Evolutionary conservation across 2,888 invertebrate species (phyloP).

Genomic region (Neria commutata): DNA sequence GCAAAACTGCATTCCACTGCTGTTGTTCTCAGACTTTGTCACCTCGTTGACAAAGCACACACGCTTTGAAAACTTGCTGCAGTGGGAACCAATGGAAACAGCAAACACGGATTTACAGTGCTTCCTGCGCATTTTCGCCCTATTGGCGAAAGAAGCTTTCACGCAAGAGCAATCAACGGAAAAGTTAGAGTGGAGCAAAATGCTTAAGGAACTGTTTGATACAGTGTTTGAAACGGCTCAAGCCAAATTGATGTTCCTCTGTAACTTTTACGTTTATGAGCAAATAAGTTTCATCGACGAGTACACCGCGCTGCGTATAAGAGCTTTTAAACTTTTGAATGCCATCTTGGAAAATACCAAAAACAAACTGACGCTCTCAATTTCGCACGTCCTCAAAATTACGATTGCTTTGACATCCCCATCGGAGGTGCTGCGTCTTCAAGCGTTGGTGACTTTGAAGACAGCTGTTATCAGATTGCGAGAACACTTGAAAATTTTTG

Average conservation of each 20-base stretch:
- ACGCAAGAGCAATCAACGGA: slow-evolving; percentile 20
- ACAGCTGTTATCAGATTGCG: too few species aligned
- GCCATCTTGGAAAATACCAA: slow-evolving; percentile 35
- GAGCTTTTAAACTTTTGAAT: slow-evolving; percentile 61
- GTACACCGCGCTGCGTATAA: slow-evolving; percentile 64
- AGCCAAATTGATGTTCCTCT: slow-evolving; percentile 66
- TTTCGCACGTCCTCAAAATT: slow-evolving; percentile 44
- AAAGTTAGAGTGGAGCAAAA: slow-evolving; percentile 42
- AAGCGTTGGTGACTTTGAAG: slow-evolving; percentile 65
- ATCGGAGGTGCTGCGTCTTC: slow-evolving; percentile 65
- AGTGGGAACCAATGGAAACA: too few species aligned
- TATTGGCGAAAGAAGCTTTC: slow-evolving; percentile 37
- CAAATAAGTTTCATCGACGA: slow-evolving; percentile 42
- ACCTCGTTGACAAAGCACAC: slow-evolving; percentile 64
- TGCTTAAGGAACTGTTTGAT: slow-evolving; percentile 62
- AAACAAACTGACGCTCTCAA: slow-evolving; percentile 32
- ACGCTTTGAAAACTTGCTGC: slow-evolving; percentile 48
- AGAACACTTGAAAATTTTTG: slow-evolving; percentile 54
- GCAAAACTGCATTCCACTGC: slow-evolving; percentile 65
- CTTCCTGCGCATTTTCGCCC: slow-evolving; percentile 43
- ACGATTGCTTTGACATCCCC: slow-evolving; percentile 67
- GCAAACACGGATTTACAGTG: slow-evolving; percentile 30
- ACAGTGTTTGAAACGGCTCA: slow-evolving; percentile 61
- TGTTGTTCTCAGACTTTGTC: slow-evolving; percentile 66
- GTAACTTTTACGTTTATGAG: slow-evolving; percentile 64